These are phyloP conservation scores for Meliscaeva auricollis DNA, from an alignment of 2,888 invertebrate species.

Conservation along the genomic window DNA sequence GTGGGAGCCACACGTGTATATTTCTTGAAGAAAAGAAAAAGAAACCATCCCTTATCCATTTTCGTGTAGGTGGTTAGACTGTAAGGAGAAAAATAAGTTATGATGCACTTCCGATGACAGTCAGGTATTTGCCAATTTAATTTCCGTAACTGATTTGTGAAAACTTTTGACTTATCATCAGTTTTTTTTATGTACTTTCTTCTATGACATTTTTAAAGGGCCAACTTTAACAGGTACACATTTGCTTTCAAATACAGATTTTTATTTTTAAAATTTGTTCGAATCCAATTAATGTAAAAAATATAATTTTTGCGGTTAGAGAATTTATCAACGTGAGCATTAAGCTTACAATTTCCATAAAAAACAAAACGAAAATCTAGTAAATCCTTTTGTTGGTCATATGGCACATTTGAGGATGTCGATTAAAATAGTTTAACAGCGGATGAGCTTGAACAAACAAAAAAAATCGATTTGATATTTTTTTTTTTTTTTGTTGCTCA, in stretches of 20 bases:
- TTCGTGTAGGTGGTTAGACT: background rate
- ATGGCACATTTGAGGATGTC: background rate
- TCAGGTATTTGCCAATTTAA: conserved; percentile 68
- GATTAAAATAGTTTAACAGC: conserved; percentile 28
- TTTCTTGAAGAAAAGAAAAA: background rate
- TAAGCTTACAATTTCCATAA: conserved; percentile 8
- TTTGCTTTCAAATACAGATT: background rate
- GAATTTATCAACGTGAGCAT: background rate
- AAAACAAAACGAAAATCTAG: conserved; percentile 42
- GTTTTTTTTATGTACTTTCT: background rate
- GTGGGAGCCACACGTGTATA: no score
- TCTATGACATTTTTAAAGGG: no score
- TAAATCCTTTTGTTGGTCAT: conserved; percentile 48
- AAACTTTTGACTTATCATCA: conserved; percentile 51
- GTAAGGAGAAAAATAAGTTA: conserved; percentile 42
- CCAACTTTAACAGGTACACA: background rate
- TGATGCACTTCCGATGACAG: conserved; percentile 37
- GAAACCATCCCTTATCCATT: background rate
- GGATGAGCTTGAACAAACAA: conserved; percentile 8
- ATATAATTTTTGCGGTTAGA: background rate
- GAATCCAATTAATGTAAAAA: conserved; percentile 19
- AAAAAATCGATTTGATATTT: conserved; percentile 17
- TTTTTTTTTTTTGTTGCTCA: conserved; percentile 4
- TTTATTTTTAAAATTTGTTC: background rate
- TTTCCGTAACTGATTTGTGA: conserved; percentile 67